These are phyloP conservation scores for Galaxea fascicularis DNA, from an alignment of 92 coral and sea anemone species.

Conservation along the genomic window DNA sequence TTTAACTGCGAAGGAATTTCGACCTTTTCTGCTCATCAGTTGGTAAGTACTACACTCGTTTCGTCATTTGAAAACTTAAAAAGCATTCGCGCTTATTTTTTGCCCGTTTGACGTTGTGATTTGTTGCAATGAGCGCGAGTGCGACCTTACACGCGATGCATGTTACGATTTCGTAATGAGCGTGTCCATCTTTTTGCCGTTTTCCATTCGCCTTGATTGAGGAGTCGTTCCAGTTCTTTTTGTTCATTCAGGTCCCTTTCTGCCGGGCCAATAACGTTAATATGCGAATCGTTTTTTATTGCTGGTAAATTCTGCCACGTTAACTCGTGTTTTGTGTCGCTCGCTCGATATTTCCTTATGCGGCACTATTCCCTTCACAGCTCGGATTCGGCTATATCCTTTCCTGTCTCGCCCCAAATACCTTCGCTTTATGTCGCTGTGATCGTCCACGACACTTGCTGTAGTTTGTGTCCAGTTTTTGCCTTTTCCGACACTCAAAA, in stretches of 20 bases:
- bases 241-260: neutral
- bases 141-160: conserved; percentile 27
- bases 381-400: conserved; percentile 11
- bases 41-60: conserved; percentile 22
- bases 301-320: neutral
- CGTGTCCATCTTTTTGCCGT: conserved; percentile 1
- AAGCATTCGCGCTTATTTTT: neutral
- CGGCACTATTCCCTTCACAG: neutral
- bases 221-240: neutral
- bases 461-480: neutral
- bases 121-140: conserved; percentile 12
- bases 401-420: conserved; percentile 35
- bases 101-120: neutral
- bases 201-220: neutral
- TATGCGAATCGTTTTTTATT: neutral
- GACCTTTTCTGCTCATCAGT: conserved; percentile 9
- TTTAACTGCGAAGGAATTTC: conserved; percentile 59
- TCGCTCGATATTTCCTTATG: conserved; percentile 37
- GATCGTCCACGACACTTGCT: neutral
- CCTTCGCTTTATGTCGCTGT: conserved; percentile 3
- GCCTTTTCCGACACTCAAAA: neutral
- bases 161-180: conserved; percentile 48
- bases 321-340: neutral
- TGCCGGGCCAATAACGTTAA: too few species aligned
- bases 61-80: neutral